Conservation (phyloP, 2,797 vertebrate species). For the Apogon talboti region DNA sequence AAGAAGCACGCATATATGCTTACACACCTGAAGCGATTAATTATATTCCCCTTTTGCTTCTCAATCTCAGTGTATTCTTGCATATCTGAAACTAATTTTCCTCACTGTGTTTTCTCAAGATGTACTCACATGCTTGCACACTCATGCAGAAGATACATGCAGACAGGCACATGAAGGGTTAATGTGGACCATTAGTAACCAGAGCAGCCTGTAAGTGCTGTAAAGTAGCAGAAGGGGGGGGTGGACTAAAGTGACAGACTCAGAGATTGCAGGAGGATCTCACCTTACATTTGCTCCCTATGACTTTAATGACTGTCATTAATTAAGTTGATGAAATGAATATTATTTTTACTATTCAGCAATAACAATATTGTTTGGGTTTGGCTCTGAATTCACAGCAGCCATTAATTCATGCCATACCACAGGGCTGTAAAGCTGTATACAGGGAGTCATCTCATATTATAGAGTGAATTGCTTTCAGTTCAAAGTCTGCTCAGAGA, state of each 20-base stretch:
- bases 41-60: constrained; percentile 36
- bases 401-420: constrained; percentile 29
- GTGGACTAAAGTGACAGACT: constrained; percentile 43
- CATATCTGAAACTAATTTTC: constrained; percentile 39
- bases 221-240: constrained; percentile 31
- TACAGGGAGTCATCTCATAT: background rate
- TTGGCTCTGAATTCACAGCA: constrained; percentile 20
- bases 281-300: constrained; percentile 60
- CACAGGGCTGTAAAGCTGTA: background rate
- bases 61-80: constrained; percentile 27
- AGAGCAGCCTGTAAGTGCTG: constrained; percentile 63
- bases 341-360: constrained; percentile 33
- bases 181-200: constrained; percentile 74
- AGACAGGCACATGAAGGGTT: constrained; percentile 33
- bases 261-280: constrained; percentile 51
- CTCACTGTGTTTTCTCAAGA: constrained; percentile 26
- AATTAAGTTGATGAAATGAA: constrained; percentile 61
- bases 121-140: constrained; percentile 7
- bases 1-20: background rate
- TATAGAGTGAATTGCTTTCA: background rate
- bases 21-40: constrained; percentile 27
- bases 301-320: constrained; percentile 58
- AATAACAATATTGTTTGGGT: constrained; percentile 20
- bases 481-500: background rate
- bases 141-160: constrained; percentile 6